Percentiles rank a stretch among this genome's conserved stretches.
Evolutionary conservation across 2,888 invertebrate species (phyloP).

Genomic region (Eupithecia vulgata): DNA sequence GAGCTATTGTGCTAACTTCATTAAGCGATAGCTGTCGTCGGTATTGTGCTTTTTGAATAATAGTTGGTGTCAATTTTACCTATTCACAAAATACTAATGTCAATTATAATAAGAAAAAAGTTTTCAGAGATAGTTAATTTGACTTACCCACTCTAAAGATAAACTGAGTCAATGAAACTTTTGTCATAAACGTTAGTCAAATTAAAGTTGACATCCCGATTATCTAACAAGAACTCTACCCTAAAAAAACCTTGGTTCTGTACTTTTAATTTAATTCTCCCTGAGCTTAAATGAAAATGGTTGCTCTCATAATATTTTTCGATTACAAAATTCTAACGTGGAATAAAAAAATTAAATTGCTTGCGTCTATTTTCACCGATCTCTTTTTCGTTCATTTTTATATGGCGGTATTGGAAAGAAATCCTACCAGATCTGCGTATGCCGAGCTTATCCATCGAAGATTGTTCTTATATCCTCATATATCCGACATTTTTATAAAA

Average conservation of each 20-base stretch:
- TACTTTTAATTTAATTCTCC: neutral
- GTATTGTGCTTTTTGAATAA: conserved; percentile 53
- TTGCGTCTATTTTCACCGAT: neutral
- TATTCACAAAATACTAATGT: neutral
- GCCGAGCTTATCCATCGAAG: conserved; percentile 75
- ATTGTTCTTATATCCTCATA: conserved; percentile 79
- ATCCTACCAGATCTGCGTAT: conserved; percentile 60
- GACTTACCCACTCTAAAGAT: too few species aligned
- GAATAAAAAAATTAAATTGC: neutral
- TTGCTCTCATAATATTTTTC: neutral
- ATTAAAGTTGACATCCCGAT: too few species aligned
- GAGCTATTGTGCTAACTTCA: conserved; percentile 78
- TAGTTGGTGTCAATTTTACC: conserved; percentile 42
- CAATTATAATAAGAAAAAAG: neutral
- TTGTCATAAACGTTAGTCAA: neutral
- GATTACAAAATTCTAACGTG: neutral
- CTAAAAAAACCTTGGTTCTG: too few species aligned
- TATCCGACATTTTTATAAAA: conserved; percentile 83
- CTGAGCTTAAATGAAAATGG: neutral
- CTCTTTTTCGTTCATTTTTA: conserved; percentile 34
- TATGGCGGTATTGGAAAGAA: conserved; percentile 50
- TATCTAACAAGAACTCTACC: neutral
- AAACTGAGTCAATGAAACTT: neutral
- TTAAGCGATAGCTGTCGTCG: conserved; percentile 73
- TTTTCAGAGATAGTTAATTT: too few species aligned